Conservation (phyloP, 2,113 vertebrate genomes). For the Eulemur macaco region DNA sequence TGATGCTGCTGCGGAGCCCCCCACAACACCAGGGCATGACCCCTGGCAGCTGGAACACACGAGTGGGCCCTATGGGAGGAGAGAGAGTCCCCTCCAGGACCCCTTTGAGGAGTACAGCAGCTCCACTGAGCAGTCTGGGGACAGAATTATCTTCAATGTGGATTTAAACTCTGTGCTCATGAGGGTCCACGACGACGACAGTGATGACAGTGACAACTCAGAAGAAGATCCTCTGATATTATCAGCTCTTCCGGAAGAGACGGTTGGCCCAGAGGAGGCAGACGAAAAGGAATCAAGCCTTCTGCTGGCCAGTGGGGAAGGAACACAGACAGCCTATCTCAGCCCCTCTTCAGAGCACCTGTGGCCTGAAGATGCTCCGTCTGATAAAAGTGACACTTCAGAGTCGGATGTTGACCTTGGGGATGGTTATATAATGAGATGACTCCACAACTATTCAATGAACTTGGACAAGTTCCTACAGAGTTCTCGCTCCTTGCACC, state of each 20-base stretch:
- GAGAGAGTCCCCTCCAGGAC: rapidly evolving
- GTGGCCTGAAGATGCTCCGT: constrained; percentile 13
- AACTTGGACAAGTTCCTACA: not conserved
- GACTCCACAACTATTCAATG: not conserved
- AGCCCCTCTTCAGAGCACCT: not conserved
- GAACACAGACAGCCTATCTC: not conserved
- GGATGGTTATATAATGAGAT: constrained; percentile 82
- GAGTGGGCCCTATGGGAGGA: rapidly evolving
- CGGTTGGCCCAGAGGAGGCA: not conserved
- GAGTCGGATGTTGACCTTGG: not conserved
- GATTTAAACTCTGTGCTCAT: constrained; percentile 78
- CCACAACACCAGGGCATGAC: rapidly evolving
- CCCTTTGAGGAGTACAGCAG: not conserved
- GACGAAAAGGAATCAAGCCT: not conserved
- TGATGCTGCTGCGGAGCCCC: rapidly evolving
- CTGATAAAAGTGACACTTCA: constrained; percentile 55
- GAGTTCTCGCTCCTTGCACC: not conserved
- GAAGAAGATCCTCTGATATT: not conserved
- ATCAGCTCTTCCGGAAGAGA: not conserved
- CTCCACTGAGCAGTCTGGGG: not conserved
- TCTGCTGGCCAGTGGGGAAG: not conserved
- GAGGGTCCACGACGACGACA: constrained; percentile 15
- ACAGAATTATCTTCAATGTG: constrained; percentile 78
- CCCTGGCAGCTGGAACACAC: not conserved
- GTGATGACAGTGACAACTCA: not conserved